A percentile compares a stretch with the other conserved stretches of the same genome.
phyloP scores from a whole-genome alignment of 2,888 invertebrate species.

The Clepsis dumicolana region DNA sequence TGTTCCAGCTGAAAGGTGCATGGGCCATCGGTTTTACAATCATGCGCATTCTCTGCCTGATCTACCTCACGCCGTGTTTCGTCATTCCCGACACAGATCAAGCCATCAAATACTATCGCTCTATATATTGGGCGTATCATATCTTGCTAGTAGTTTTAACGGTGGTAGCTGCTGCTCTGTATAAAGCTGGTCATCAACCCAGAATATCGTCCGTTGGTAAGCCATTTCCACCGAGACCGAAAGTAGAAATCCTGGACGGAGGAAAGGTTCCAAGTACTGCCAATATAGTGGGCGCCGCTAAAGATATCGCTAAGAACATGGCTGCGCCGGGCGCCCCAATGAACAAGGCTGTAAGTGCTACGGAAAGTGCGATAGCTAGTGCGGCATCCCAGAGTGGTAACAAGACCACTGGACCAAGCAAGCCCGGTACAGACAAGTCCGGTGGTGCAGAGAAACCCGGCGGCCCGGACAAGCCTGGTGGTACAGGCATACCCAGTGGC shows the following conservation, averaged over 20 bases:
- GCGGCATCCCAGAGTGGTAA: background rate
- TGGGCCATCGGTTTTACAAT: constrained; percentile 85
- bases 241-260: background rate
- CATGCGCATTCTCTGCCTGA: constrained; percentile 73
- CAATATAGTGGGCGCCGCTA: background rate
- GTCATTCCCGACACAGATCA: constrained; percentile 56
- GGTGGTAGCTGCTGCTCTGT: constrained; percentile 56
- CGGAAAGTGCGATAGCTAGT: background rate
- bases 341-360: background rate
- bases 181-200: constrained; percentile 47
- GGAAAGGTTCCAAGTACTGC: constrained; percentile 42
- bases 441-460: background rate
- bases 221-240: background rate
- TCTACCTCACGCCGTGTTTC: constrained; percentile 76
- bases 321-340: background rate
- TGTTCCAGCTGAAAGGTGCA: constrained; percentile 82
- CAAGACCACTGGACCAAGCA: background rate
- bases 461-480: background rate
- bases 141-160: constrained; percentile 61
- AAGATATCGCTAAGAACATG: constrained; percentile 1
- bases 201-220: background rate
- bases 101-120: constrained; percentile 71
- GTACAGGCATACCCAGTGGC: background rate
- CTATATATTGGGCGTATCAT: constrained; percentile 77
- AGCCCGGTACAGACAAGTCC: background rate